Evolutionary conservation across 2,888 invertebrate species (phyloP).

Genomic region (Apoderus coryli): DNA sequence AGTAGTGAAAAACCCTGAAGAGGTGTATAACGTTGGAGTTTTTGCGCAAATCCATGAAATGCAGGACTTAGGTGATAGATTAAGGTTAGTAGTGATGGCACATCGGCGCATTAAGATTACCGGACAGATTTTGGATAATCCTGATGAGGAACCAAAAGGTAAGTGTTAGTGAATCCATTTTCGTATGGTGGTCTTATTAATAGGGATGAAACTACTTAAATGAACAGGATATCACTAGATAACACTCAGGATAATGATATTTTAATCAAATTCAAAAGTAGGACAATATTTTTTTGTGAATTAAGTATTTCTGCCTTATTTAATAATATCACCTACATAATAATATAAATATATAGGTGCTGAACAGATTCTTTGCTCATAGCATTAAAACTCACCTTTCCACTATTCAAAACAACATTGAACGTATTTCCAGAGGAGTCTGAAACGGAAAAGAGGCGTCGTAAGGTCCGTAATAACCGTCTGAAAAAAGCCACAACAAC

Average conservation of each 20-base stretch:
- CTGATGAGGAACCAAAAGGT: slow-evolving; percentile 40
- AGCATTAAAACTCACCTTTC: slow-evolving; percentile 61
- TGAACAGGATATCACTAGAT: neutral
- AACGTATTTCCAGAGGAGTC: slow-evolving; percentile 68
- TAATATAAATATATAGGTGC: too few species aligned
- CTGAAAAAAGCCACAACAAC: slow-evolving; percentile 25
- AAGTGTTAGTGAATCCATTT: slow-evolving; percentile 14
- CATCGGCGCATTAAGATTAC: slow-evolving; percentile 76
- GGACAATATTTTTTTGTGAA: too few species aligned
- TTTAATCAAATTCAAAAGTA: too few species aligned
- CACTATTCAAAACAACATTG: slow-evolving; percentile 68
- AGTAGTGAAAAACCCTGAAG: slow-evolving; percentile 66
- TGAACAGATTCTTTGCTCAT: too few species aligned
- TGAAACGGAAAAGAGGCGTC: slow-evolving; percentile 41
- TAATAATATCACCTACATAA: too few species aligned
- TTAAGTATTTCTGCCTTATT: too few species aligned
- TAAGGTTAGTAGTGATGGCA: slow-evolving; percentile 87
- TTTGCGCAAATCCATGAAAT: slow-evolving; percentile 98
- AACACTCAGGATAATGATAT: too few species aligned
- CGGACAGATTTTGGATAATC: slow-evolving; percentile 63
- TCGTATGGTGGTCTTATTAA: too few species aligned
- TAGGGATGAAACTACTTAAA: too few species aligned
- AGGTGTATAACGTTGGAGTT: slow-evolving; percentile 81
- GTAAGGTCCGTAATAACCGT: slow-evolving; percentile 32
- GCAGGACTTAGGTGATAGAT: slow-evolving; percentile 83